Evolutionary conservation across 1,140 invertebrate genomes (phyloP), one percentile per base, ranked within the genome.

Genomic region (Anagrus nilaparvatae): DNA sequence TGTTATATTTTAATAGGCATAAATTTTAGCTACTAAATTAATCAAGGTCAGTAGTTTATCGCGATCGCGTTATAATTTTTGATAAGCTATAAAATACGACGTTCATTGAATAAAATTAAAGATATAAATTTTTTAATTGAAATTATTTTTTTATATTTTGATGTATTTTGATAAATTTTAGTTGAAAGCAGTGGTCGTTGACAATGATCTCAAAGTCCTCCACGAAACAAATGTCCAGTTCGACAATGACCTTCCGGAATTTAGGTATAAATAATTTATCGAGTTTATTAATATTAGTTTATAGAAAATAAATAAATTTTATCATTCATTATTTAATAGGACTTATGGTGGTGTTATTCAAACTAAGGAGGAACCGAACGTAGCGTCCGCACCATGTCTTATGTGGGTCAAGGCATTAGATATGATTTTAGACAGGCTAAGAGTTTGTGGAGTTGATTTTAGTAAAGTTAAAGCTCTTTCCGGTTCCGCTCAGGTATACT

Each of bases 331-430:
- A 18, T 42, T 41, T 57, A 52, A 24, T 49, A 85, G 84, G 54
- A 89, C 86, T 3, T 76, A 78, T 43, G 84, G 84, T 9, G 90
- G 90, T n/a, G 84, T 85, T 10, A 69, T 84, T 34, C 74, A 76
- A 25, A 73, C 74, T 40, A 65, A 73, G 44, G 72, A 69, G 12
- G 69, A 74, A 55, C 58, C 65, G 1, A 51, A 59, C 36, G 68
- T 77, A n/a, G 80, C 89, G 29, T 82, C 81, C 33, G 81, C 82
- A 3, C 91, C 91, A 0, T 79, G 87, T 0, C 63, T 89, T 3
- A 88, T 97, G 81, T 97, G 92, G 92, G 79, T 97, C 1, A 93
- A 96, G 68, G 90, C 93, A 0, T 58, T 97, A 17, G 94, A 97
- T 57, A 78, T 96, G 62, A 71, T 96, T 1, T 68, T 98, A 58